Base-by-base conservation (phyloP, 2,113 vertebrate genomes). In the Colistium nudipinnis region DNA sequence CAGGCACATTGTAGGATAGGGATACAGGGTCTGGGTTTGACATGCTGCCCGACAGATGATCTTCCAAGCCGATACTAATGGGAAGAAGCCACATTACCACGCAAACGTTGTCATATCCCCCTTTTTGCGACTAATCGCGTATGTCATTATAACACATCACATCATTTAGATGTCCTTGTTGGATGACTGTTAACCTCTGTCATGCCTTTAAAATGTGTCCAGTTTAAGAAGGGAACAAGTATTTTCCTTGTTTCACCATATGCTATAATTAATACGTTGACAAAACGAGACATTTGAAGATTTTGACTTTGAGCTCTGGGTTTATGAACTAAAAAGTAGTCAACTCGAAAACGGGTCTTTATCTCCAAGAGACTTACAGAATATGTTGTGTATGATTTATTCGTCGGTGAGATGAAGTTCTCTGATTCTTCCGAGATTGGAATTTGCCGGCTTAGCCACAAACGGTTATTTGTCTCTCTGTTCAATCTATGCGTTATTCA, bases 51-150 rank as follows among this genome's bases (percentile, higher is more conserved):
- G 4, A 33, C 31, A 36, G 6, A 36, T 7, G 35, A 36, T 36
- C 73, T 68, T 80, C 76, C 17, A 41, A 41, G 16, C 9, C 5
- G 16, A 41, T 41, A 41, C 39, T 17, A 19, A 17, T n/a, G 17
- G 17, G 39, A n/a, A 41, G 39, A 41, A n/a, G 7, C 39, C 4
- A n/a, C 39, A n/a, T 41, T n/a, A 41, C 17, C 3, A 41, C 5
- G 10, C 20, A 47, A 47, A 24, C 43, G 6, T 44, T 20, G n/a
- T 19, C 41, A 39, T 39, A 44, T 19, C 10, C 39, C 39, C 17
- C 8, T n/a, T 19, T 43, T n/a, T 6, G 17, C 9, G 7, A 8
- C n/a, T 43, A 0, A 80, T 75, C 13, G 38, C 44, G 11, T 36
- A 8, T n/a, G 3, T 38, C 6, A 1, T 11, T 17, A 33, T 24